Evolutionary conservation across 1,140 invertebrate species (phyloP).

Genomic region (Diachasmimorpha longicaudata): DNA sequence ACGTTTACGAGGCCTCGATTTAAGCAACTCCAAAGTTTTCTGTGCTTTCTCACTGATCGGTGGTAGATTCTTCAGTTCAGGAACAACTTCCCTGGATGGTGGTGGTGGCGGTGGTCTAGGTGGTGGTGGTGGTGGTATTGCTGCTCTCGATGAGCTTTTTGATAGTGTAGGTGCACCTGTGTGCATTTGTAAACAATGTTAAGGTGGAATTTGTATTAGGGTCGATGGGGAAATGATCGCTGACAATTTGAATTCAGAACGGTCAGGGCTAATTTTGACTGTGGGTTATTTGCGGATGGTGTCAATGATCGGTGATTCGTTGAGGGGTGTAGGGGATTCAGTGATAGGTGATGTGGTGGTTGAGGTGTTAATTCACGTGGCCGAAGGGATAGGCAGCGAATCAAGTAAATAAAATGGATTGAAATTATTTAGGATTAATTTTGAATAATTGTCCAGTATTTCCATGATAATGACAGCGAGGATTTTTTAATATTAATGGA

Average conservation of each 20-base stretch:
- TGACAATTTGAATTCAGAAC: conserved; percentile 9
- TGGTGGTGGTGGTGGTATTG: conserved; percentile 67
- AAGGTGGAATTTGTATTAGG: neutral
- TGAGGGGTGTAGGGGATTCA: neutral
- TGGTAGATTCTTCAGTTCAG: conserved; percentile 53
- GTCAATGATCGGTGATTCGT: neutral
- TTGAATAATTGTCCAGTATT: no score
- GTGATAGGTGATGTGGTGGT: neutral
- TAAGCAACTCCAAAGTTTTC: conserved; percentile 69
- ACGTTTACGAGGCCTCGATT: conserved; percentile 76
- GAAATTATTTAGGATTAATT: neutral
- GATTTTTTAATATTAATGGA: no score
- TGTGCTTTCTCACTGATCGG: conserved; percentile 63
- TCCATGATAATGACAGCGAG: no score
- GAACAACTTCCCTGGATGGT: conserved; percentile 54
- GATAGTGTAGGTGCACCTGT: conserved; percentile 58
- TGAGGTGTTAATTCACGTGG: neutral
- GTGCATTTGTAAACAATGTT: neutral
- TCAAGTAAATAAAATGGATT: neutral
- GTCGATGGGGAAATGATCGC: conserved; percentile 9
- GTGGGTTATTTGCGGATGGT: neutral
- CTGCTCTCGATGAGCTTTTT: conserved; percentile 58
- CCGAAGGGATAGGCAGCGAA: neutral
- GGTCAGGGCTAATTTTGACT: neutral
- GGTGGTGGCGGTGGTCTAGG: conserved; percentile 78